Conservation (phyloP, 2,888 invertebrate species). For the Andrena marginata region DNA sequence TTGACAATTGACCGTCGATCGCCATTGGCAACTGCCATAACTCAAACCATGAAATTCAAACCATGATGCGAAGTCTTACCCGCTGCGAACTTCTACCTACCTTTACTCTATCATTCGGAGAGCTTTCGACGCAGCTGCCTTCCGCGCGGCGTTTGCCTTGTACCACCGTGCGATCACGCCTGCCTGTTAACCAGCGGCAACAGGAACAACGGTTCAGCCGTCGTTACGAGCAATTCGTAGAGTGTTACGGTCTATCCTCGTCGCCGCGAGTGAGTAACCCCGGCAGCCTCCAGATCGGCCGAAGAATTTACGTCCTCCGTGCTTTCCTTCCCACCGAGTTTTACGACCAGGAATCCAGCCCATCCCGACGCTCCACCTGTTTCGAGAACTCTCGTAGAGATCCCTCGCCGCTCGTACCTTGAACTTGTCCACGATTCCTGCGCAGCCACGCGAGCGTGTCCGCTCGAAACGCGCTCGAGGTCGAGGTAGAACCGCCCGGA, state of each 20-base stretch:
- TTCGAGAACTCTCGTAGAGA: neutral
- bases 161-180: constrained; percentile 19
- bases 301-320: neutral
- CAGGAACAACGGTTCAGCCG: constrained; percentile 31
- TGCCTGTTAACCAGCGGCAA: constrained; percentile 30
- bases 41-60: no score
- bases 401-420: neutral
- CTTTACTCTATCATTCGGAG: neutral
- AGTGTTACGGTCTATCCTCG: constrained; percentile 32
- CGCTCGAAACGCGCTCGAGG: constrained; percentile 4
- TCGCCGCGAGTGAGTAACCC: constrained; percentile 41
- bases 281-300: constrained; percentile 1
- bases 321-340: neutral
- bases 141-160: constrained; percentile 39
- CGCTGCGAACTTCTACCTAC: no score
- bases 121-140: constrained; percentile 10
- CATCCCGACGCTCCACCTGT: neutral
- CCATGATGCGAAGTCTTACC: no score
- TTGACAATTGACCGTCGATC: no score
- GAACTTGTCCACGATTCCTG: neutral
- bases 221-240: constrained; percentile 34
- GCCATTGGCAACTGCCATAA: no score
- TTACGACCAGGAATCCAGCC: constrained; percentile 13
- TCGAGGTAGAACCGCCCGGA: constrained; percentile 39
- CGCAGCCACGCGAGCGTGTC: neutral